Evolutionary conservation across 2,113 vertebrate genomes (phyloP).

Genomic region (Hemicordylus capensis): DNA sequence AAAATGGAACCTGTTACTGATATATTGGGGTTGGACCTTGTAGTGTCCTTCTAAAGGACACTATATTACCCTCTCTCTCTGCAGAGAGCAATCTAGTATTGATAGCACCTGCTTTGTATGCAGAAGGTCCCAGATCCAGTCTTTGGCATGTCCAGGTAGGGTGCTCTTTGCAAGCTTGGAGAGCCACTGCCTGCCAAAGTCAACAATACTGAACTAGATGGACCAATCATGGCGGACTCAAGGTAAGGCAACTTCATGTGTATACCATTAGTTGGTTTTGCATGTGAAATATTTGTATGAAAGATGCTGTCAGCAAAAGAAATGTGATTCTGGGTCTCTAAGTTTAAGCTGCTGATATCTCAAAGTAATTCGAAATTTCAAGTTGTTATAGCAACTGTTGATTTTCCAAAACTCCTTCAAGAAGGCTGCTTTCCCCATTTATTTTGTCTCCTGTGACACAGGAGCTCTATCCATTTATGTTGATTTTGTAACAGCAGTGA

Average conservation of each 20-base stretch:
- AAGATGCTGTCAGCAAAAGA: neutral
- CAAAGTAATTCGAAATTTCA: neutral
- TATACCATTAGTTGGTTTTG: neutral
- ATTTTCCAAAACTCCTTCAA: neutral
- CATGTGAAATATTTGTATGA: neutral
- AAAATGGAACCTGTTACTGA: neutral
- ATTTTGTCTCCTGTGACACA: neutral
- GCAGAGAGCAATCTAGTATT: too few species aligned
- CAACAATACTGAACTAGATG: too few species aligned
- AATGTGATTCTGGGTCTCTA: neutral
- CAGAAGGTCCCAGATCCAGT: too few species aligned
- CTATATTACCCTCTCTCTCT: too few species aligned
- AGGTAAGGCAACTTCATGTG: neutral
- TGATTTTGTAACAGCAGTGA: rapidly evolving
- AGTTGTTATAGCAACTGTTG: neutral
- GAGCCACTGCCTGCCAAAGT: too few species aligned
- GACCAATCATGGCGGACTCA: too few species aligned
- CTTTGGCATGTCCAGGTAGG: too few species aligned
- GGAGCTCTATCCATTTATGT: neutral
- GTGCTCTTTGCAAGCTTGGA: too few species aligned
- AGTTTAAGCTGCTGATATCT: neutral
- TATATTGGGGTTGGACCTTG: neutral
- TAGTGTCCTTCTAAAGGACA: neutral
- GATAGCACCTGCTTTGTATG: too few species aligned
- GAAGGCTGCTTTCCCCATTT: constrained; percentile 3